Evolutionary conservation across 92 coral and sea anemone genomes (phyloP), one percentile per base, ranked within the genome.

Genomic region (Phenganax subtilis): DNA sequence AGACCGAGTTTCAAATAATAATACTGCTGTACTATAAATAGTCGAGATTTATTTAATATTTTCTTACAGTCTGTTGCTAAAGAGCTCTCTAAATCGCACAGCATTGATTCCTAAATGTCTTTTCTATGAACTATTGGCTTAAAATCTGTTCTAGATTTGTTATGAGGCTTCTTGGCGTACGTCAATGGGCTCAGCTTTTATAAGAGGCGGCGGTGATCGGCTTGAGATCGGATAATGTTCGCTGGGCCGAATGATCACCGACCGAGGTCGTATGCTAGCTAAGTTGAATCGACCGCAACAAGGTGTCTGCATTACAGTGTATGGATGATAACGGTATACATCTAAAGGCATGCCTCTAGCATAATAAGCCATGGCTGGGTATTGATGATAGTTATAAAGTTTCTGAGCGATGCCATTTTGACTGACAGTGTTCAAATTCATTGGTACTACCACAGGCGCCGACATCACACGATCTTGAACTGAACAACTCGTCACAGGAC

Each of bases 201-300:
- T 76, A 57, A 76, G 44, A 57, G 81, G 81, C 28, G 81, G 81
- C 69, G 81, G 81, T 7, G 81, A 57, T 20, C 70, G 81, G 55
- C 47, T 58, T 76, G 81, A 57, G 47, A n/a, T 30, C 14, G 69
- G 55, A 64, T 57, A 76, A 8, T 76, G 69, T 76, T 76, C 81
- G 29, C 54, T 52, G 58, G 81, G 81, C 14, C 56, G 81, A 58
- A 76, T 76, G 81, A 76, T 76, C 51, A 76, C 81, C 55, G 81
- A 76, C 8, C 81, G 54, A 7, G 81, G 81, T 76, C 81, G 81
- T 57, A 76, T 29, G 55, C 69, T n/a, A 9, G 81, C 81, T 68
- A 76, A 20, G 81, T 76, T 76, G 11, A 76, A 10, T n/a, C 70
- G 81, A 60, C 81, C 81, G 37, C 81, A 76, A 59, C 81, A 76